Evolutionary conservation across 2,888 invertebrate genomes (phyloP).

Genomic region (Folsomia manolachei): DNA sequence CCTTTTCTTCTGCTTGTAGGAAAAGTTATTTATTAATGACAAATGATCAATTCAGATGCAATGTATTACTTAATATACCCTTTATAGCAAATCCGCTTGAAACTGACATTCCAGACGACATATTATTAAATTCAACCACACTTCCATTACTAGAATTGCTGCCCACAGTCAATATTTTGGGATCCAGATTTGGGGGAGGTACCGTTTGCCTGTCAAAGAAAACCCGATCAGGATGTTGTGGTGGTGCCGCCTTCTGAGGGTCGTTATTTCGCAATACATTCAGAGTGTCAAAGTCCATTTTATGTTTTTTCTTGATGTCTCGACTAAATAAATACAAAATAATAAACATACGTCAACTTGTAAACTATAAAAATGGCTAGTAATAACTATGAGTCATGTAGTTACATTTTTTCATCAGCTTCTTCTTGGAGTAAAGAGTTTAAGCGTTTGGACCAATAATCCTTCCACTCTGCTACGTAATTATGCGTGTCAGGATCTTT

Average conservation of each 20-base stretch:
- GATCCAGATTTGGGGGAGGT: neutral
- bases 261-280: constrained; percentile 21
- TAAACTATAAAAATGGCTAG: too few species aligned
- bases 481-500: constrained; percentile 42
- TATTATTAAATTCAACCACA: too few species aligned
- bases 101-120: neutral
- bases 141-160: neutral
- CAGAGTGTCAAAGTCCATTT: constrained; percentile 43
- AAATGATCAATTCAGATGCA: neutral
- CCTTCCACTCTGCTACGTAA: constrained; percentile 47
- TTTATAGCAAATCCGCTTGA: neutral
- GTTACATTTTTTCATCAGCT: constrained; percentile 39
- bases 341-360: too few species aligned
- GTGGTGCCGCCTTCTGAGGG: neutral
- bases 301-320: constrained; percentile 37
- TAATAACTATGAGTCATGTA: neutral
- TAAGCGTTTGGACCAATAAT: constrained; percentile 39
- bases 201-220: neutral
- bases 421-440: constrained; percentile 35
- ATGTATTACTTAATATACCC: neutral
- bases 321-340: constrained; percentile 19
- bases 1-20: neutral
- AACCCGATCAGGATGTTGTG: neutral
- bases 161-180: neutral
- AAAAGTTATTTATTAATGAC: too few species aligned